phyloP scores from a whole-genome alignment of 2,888 invertebrate genomes.

The Diogma glabrata region DNA sequence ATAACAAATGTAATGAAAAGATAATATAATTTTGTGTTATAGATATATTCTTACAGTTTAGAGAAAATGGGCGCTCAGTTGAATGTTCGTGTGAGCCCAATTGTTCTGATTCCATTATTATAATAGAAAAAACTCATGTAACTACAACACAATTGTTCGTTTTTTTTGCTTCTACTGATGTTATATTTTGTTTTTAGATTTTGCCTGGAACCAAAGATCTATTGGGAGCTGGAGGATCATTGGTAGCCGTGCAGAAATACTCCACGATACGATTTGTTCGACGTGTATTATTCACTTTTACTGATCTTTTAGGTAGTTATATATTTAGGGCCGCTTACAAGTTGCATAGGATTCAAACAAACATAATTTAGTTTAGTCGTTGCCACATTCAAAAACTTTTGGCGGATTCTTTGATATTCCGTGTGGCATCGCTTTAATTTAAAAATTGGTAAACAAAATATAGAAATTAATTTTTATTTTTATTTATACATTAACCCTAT shows the following conservation, averaged over 20 bases:
- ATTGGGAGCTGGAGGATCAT: constrained; percentile 22
- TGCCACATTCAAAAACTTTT: too few relatives aligned
- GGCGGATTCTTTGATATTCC: too few relatives aligned
- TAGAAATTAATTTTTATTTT: neutral
- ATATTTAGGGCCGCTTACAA: too few relatives aligned
- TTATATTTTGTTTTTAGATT: constrained; percentile 15
- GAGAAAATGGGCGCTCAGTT: neutral
- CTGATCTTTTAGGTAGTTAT: constrained; percentile 31
- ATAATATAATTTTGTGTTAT: neutral
- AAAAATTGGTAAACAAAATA: too few relatives aligned
- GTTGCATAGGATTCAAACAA: too few relatives aligned
- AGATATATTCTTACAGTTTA: constrained; percentile 3
- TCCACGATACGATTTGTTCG: constrained; percentile 28
- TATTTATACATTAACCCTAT: too few relatives aligned
- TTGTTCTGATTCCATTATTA: constrained; percentile 26
- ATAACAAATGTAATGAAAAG: neutral
- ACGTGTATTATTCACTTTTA: constrained; percentile 32
- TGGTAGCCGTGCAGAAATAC: constrained; percentile 23
- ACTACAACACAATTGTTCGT: neutral
- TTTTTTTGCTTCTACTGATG: neutral
- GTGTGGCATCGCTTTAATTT: too few relatives aligned
- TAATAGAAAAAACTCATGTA: constrained; percentile 16
- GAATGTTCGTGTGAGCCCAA: constrained; percentile 29
- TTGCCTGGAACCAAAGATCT: constrained; percentile 24
- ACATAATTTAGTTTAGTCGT: too few relatives aligned